Conservation (phyloP, 2,797 vertebrate genomes). For the Erethizon dorsatum region DNA sequence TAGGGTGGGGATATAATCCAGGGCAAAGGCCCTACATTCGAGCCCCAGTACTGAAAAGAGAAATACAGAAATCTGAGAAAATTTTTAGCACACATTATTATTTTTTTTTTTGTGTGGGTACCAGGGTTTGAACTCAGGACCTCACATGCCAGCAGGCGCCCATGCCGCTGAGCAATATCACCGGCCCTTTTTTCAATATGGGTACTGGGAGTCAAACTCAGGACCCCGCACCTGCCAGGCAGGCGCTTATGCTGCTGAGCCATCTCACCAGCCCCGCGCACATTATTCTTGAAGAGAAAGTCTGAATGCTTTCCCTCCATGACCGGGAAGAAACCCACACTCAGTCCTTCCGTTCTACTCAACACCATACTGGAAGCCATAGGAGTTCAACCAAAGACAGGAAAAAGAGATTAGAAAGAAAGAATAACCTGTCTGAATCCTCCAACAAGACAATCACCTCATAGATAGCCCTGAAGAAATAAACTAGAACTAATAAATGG, state of each 20-base stretch:
- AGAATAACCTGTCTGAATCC: not conserved
- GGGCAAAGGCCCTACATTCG: not conserved
- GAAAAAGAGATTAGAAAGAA: slow-evolving; percentile 6
- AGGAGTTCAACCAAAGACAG: not conserved
- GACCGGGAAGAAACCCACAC: not conserved
- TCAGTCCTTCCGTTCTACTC: not conserved
- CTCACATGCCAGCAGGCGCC: too few relatives aligned
- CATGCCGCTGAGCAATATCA: too few relatives aligned
- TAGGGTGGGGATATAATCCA: not conserved
- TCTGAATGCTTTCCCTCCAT: not conserved
- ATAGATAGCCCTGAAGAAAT: not conserved
- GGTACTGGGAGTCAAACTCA: too few relatives aligned
- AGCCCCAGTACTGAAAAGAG: not conserved
- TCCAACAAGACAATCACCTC: not conserved
- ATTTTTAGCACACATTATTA: not conserved
- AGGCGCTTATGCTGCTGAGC: too few relatives aligned
- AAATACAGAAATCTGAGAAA: not conserved
- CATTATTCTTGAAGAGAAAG: not conserved
- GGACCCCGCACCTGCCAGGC: too few relatives aligned
- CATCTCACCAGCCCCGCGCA: too few relatives aligned
- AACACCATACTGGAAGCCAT: not conserved
- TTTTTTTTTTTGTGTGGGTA: too few relatives aligned
- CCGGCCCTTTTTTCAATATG: too few relatives aligned
- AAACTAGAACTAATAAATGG: not conserved
- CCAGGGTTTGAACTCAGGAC: too few relatives aligned